These are phyloP conservation scores for Rotaria magnacalcarata DNA, from an alignment of 2,888 invertebrate genomes.

Conservation along the genomic window DNA sequence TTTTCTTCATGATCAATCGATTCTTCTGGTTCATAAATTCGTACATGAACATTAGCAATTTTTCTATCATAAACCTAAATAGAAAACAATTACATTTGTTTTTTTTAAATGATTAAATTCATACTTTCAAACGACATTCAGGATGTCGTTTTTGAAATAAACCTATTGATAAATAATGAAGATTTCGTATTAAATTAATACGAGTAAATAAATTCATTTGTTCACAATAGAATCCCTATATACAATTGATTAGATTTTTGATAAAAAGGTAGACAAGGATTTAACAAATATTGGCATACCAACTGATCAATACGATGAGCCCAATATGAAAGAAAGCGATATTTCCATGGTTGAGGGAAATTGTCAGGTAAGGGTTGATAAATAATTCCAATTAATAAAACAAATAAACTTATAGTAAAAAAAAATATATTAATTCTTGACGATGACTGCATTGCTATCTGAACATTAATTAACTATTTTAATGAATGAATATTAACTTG, in stretches of 20 bases:
- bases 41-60: not conserved
- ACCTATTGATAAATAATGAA: not conserved
- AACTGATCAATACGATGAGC: constrained; percentile 18
- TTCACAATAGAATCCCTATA: constrained; percentile 1
- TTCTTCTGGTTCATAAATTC: constrained; percentile 31
- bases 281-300: not conserved
- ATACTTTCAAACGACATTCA: not conserved
- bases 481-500: not conserved
- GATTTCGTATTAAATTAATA: not conserved
- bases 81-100: not conserved
- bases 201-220: not conserved
- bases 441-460: not conserved
- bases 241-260: not conserved
- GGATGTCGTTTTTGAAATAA: not conserved
- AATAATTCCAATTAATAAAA: not conserved
- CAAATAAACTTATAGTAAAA: not conserved
- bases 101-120: too few relatives aligned
- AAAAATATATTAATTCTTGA: not conserved
- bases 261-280: not conserved
- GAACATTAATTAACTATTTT: not conserved
- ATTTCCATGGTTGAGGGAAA: constrained; percentile 46
- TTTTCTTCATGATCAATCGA: not conserved
- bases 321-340: constrained; percentile 42
- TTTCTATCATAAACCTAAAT: not conserved
- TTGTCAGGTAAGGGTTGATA: constrained; percentile 42